Base-by-base conservation (phyloP, 1,140 invertebrate genomes). In the Drosophila pandora region DNA sequence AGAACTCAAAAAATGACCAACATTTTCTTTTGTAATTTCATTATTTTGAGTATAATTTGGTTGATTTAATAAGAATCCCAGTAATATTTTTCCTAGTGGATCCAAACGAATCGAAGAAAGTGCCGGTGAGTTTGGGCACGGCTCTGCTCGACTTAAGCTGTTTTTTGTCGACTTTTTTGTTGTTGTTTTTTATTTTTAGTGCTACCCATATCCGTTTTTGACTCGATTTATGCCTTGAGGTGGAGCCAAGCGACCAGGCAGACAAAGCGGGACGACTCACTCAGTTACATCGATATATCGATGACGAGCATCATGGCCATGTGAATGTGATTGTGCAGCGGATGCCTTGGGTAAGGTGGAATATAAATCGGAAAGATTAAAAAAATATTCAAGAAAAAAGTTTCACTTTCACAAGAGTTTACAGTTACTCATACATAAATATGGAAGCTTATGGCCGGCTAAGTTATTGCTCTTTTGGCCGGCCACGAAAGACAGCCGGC, bases 391-490 rank as follows among this genome's bases (percentile, higher is more conserved):
- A 32, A 62, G 52, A 62, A 70, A 82, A 88, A 73, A 88, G 74
- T 88, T 88, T 88, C 83, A 88, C 83, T 88, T 88, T 88, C 83
- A 83, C 84, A 76, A 62, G 63, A 74, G 57, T 77, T 83, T 74
- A 89, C 84, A 79, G 83, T 88, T 83, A 83, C 74, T 84, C 76
- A 83, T 79, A 83, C 76, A 83, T 89, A 88, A 79, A 79, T 88
- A 89, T 88, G 83, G 76, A 67, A 64, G 64, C 70, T 87, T 65
- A 69, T 28, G 68, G 62, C 50, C 47, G 21, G 55, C 59, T 54
- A 59, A 68, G 76, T 63, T 75, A 74, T 62, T 80, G 59, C 67
- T 75, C 77, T 73, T 55, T 64, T 59, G 70, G 69, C 60, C 30
- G 59, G 69, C 55, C 62, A 75, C 74, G 57, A 70, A 70, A 60